Evolutionary conservation across 2,113 vertebrate genomes (phyloP).

Genomic region (Ardeotis arabs): DNA sequence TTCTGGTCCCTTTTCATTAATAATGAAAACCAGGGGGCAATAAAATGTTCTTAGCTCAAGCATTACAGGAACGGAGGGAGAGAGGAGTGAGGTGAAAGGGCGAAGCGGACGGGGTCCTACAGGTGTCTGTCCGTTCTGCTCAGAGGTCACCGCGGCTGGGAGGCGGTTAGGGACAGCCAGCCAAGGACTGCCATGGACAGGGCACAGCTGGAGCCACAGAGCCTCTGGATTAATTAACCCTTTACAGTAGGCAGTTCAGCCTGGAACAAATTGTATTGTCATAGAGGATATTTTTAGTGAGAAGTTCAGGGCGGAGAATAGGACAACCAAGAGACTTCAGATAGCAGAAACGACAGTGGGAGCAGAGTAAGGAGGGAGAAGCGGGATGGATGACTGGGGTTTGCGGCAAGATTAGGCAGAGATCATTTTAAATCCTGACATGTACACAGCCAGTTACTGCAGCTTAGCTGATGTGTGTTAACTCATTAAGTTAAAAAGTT

Average conservation of each 20-base stretch:
- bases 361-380: not conserved
- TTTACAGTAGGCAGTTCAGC: not conserved
- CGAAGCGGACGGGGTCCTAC: constrained; percentile 47
- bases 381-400: not conserved
- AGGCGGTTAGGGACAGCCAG: not conserved
- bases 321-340: not conserved
- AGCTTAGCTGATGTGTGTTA: constrained; percentile 62
- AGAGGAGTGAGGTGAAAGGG: constrained; percentile 68
- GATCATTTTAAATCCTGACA: constrained; percentile 70
- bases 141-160: not conserved
- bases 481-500: constrained; percentile 71
- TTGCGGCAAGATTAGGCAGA: constrained; percentile 1
- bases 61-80: constrained; percentile 22
- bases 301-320: not conserved
- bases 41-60: constrained; percentile 79
- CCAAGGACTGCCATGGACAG: not conserved
- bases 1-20: constrained; percentile 87
- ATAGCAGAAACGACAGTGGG: not conserved
- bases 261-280: not conserved
- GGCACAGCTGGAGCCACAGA: not conserved
- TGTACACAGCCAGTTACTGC: constrained; percentile 70
- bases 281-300: not conserved
- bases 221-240: not conserved
- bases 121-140: constrained; percentile 50
- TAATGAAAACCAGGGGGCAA: constrained; percentile 86